Percentiles rank a stretch among this genome's conserved stretches.
These are phyloP conservation scores for Lordiphosa fenestrarum DNA, from an alignment of 2,888 invertebrate genomes.

Conservation along the genomic window DNA sequence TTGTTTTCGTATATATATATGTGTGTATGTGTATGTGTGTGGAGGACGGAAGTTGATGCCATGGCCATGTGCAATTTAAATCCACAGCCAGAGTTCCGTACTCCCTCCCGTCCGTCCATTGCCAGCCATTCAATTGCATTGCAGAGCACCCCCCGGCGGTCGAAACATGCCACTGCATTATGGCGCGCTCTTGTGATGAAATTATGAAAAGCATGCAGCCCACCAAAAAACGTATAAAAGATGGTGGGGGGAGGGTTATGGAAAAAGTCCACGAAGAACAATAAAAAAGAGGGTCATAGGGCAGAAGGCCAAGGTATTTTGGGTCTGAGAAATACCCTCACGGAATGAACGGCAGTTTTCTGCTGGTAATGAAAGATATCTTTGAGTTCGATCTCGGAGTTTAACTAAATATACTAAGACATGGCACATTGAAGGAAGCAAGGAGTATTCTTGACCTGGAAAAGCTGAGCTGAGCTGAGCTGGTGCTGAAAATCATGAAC, in stretches of 20 bases:
- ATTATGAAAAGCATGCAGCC: constrained; percentile 61
- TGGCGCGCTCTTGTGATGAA: constrained; percentile 67
- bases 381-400: too few relatives aligned
- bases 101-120: constrained; percentile 46
- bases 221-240: constrained; percentile 2
- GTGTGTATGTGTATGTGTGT: constrained; percentile 24
- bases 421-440: too few relatives aligned
- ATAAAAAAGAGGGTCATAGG: constrained; percentile 38
- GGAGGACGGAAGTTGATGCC: constrained; percentile 68
- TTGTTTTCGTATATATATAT: constrained; percentile 36
- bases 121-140: constrained; percentile 71
- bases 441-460: too few relatives aligned
- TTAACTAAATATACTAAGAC: too few relatives aligned
- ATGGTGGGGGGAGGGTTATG: neutral
- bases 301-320: constrained; percentile 55
- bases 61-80: constrained; percentile 73
- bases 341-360: neutral
- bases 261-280: constrained; percentile 11
- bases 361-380: neutral
- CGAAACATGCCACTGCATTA: constrained; percentile 65
- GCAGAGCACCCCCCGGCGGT: constrained; percentile 54
- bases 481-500: too few relatives aligned
- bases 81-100: constrained; percentile 44
- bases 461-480: too few relatives aligned
- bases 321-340: constrained; percentile 37